Conservation (phyloP, 1,140 invertebrate species). For the Aphidius ervi region DNA sequence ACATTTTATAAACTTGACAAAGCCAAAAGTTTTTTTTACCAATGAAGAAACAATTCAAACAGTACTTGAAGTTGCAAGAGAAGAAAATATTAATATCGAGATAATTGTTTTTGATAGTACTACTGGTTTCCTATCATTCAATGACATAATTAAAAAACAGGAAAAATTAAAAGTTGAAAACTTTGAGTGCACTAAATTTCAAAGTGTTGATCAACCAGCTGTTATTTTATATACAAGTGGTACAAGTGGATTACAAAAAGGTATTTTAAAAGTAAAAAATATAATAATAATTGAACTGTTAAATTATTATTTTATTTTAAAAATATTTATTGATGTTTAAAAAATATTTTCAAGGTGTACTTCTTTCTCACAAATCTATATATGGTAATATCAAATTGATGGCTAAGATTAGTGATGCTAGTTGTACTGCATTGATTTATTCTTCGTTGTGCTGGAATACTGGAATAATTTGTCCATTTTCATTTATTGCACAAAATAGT, state of each 20-base stretch:
- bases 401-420: too few relatives aligned
- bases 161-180: background rate
- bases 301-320: constrained; percentile 5
- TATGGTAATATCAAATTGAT: too few relatives aligned
- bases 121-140: constrained; percentile 4
- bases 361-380: too few relatives aligned
- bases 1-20: constrained; percentile 18
- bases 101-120: constrained; percentile 32
- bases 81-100: constrained; percentile 12
- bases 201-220: constrained; percentile 19
- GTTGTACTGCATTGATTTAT: background rate
- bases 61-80: constrained; percentile 17
- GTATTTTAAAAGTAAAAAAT: constrained; percentile 9
- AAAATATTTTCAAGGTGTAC: background rate
- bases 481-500: background rate
- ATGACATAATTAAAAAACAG: constrained; percentile 14
- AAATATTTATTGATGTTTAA: constrained; percentile 9
- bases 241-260: constrained; percentile 25
- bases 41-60: constrained; percentile 19
- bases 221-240: constrained; percentile 27
- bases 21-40: constrained; percentile 29
- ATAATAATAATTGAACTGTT: too few relatives aligned
- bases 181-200: constrained; percentile 21
- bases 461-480: background rate
- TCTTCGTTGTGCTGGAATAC: constrained; percentile 14